Evolutionary conservation across 1,140 invertebrate genomes (phyloP).

Genomic region (Platyscapa corneri): DNA sequence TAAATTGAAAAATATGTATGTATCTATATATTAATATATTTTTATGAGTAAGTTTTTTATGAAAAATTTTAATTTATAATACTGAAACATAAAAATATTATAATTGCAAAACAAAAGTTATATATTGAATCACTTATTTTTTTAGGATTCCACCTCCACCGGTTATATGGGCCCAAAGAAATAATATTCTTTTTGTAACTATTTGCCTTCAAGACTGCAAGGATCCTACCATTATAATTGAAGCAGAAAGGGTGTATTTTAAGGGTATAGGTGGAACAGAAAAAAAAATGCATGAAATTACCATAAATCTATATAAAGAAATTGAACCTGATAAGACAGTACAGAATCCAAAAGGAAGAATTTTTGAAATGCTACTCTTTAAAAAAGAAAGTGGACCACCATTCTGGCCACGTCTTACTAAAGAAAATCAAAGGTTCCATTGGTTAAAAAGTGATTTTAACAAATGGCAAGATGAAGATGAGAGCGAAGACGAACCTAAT

Average conservation of each 20-base stretch:
- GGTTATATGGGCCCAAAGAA: constrained; percentile 94
- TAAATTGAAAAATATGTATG: too few relatives aligned
- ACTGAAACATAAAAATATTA: too few relatives aligned
- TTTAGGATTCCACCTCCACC: constrained; percentile 81
- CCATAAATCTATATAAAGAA: constrained; percentile 87
- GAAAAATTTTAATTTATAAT: too few relatives aligned
- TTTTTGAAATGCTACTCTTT: constrained; percentile 76
- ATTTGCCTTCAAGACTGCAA: constrained; percentile 93
- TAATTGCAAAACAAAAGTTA: too few relatives aligned
- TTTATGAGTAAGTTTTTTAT: too few relatives aligned
- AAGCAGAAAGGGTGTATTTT: constrained; percentile 87
- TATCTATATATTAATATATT: too few relatives aligned
- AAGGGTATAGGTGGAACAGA: constrained; percentile 90
- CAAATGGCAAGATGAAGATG: constrained; percentile 97
- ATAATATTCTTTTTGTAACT: constrained; percentile 86
- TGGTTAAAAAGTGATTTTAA: constrained; percentile 98
- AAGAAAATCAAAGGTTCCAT: constrained; percentile 92
- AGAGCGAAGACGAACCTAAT: constrained; percentile 80
- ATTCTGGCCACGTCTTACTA: constrained; percentile 91
- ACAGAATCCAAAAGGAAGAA: constrained; percentile 76
- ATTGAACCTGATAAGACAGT: constrained; percentile 86
- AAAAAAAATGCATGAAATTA: constrained; percentile 88
- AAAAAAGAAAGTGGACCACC: constrained; percentile 84
- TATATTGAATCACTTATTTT: too few relatives aligned
- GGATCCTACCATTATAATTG: constrained; percentile 88